Evolutionary conservation across 2,797 vertebrate genomes (phyloP).

Genomic region (Gymnothorax javanicus): DNA sequence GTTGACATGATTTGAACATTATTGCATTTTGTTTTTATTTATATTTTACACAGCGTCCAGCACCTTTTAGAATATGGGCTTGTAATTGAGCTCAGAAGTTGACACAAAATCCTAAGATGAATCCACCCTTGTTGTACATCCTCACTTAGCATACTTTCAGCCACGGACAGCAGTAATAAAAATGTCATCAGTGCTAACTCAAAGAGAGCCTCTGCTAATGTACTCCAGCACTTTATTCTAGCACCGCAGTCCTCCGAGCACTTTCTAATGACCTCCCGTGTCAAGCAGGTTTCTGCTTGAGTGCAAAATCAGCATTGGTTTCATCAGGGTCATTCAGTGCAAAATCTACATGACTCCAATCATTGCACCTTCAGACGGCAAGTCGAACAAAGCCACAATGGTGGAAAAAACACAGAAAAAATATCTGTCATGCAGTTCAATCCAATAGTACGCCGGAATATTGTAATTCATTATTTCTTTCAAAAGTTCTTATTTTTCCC

Average conservation of each 20-base stretch:
- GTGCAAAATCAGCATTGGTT: neutral
- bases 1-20: no score
- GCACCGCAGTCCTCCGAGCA: neutral
- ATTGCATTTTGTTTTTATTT: no score
- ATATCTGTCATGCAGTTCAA: neutral
- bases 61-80: no score
- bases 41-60: no score
- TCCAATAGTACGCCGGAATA: neutral
- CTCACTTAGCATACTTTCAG: neutral
- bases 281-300: neutral
- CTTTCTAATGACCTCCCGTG: neutral
- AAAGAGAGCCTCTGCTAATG: neutral
- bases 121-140: no score
- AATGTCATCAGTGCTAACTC: neutral
- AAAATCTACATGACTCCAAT: neutral
- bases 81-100: no score
- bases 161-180: neutral
- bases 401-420: neutral
- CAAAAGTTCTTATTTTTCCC: neutral
- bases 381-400: neutral
- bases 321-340: slow-evolving; percentile 1
- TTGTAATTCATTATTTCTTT: neutral
- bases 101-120: no score
- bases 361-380: neutral
- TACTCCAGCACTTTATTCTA: neutral